Conservation (phyloP, 2,888 invertebrate genomes). For the Tethea ocularis region DNA sequence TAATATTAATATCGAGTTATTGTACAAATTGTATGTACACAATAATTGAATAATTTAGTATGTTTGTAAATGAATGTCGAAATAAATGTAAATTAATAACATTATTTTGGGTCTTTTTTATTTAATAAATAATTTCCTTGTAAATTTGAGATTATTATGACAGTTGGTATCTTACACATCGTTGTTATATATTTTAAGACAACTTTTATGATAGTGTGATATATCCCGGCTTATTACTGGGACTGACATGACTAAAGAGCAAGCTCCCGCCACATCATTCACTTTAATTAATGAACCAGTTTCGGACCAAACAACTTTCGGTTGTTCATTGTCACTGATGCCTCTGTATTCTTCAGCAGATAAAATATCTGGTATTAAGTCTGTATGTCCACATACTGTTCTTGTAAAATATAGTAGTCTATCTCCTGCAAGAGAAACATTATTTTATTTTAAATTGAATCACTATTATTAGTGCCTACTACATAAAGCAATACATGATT, state of each 20-base stretch:
- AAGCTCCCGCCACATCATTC: slow-evolving; percentile 63
- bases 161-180: background rate
- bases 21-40: slow-evolving; percentile 81
- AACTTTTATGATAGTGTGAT: slow-evolving; percentile 50
- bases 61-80: slow-evolving; percentile 77
- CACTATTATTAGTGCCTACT: too few species aligned
- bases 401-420: slow-evolving; percentile 58
- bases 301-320: slow-evolving; percentile 44
- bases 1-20: slow-evolving; percentile 52
- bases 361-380: slow-evolving; percentile 27
- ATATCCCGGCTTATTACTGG: slow-evolving; percentile 47
- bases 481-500: too few species aligned
- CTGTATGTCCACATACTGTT: slow-evolving; percentile 41
- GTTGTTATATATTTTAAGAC: slow-evolving; percentile 42
- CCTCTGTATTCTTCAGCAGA: slow-evolving; percentile 55
- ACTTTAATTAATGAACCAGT: slow-evolving; percentile 41
- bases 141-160: background rate
- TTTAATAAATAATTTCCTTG: slow-evolving; percentile 10
- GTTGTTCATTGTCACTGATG: slow-evolving; percentile 24
- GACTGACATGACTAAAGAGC: slow-evolving; percentile 45
- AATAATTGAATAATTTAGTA: slow-evolving; percentile 59
- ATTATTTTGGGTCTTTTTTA: slow-evolving; percentile 27
- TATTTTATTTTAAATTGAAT: too few species aligned
- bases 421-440: slow-evolving; percentile 44
- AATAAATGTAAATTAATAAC: slow-evolving; percentile 79